A percentile compares a stretch with the other conserved stretches of the same genome.
These are phyloP conservation scores for Laodelphax striatellus DNA, from an alignment of 1,140 invertebrate genomes.

Conservation along the genomic window DNA sequence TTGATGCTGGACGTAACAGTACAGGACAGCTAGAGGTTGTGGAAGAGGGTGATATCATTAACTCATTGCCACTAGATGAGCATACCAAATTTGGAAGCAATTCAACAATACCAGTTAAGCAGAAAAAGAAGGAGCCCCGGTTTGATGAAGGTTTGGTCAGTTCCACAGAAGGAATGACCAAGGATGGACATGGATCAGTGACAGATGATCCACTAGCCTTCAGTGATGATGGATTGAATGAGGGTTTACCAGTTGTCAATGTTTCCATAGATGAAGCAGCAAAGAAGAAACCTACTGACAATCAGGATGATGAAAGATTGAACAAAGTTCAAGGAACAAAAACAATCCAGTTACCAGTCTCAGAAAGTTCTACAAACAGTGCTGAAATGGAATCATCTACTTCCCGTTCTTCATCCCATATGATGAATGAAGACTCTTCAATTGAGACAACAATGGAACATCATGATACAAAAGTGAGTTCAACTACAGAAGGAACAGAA, in stretches of 20 bases:
- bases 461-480: background rate
- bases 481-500: background rate
- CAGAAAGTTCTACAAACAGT: too few species aligned
- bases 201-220: background rate
- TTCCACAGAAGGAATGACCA: background rate
- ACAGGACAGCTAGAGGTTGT: too few species aligned
- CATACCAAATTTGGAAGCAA: background rate
- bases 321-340: too few species aligned
- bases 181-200: background rate
- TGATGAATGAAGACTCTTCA: too few species aligned
- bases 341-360: too few species aligned
- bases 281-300: background rate
- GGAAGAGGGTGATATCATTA: too few species aligned
- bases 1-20: too few species aligned
- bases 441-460: too few species aligned
- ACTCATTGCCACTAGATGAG: too few species aligned
- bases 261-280: slow-evolving; percentile 5
- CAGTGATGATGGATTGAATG: background rate
- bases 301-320: too few species aligned
- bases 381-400: too few species aligned
- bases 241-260: slow-evolving; percentile 9
- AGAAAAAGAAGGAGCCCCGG: background rate
- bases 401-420: too few species aligned
- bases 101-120: background rate
- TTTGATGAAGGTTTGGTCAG: background rate